phyloP scores from a whole-genome alignment of 2,113 vertebrate species.

The Hippocampus barbouri region DNA sequence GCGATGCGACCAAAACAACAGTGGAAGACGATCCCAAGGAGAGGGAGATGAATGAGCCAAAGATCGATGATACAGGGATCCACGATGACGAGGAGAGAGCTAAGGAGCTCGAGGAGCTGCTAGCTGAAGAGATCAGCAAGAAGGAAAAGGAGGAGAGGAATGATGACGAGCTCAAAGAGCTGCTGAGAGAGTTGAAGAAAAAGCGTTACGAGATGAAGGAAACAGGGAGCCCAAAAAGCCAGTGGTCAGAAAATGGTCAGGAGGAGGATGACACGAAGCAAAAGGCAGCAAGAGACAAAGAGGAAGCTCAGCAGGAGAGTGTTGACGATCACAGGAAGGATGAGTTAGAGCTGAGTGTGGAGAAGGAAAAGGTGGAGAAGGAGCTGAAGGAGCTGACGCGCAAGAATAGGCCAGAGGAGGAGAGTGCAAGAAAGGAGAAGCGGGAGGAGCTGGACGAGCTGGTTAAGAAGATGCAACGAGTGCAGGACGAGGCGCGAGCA shows the following conservation, averaged over 20 bases:
- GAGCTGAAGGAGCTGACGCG: slow-evolving; percentile 60
- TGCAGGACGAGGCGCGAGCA: slow-evolving; percentile 45
- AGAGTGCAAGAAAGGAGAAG: slow-evolving; percentile 58
- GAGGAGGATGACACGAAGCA: slow-evolving; percentile 37
- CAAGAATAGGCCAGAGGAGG: slow-evolving; percentile 48
- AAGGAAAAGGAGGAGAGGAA: slow-evolving; percentile 49
- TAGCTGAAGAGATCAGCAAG: slow-evolving; percentile 57
- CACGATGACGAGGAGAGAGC: slow-evolving; percentile 48
- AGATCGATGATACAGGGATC: slow-evolving; percentile 38
- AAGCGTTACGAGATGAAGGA: slow-evolving; percentile 63
- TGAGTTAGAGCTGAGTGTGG: slow-evolving; percentile 69
- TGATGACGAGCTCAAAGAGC: slow-evolving; percentile 59
- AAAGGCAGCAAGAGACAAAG: slow-evolving; percentile 26
- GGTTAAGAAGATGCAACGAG: slow-evolving; percentile 54
- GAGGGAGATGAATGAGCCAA: slow-evolving; percentile 46
- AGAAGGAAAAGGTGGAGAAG: slow-evolving; percentile 71
- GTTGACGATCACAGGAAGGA: slow-evolving; percentile 54
- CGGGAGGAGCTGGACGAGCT: slow-evolving; percentile 65
- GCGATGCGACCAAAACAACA: slow-evolving; percentile 4
- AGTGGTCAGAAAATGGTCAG: slow-evolving; percentile 10
- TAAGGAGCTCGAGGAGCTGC: slow-evolving; percentile 59
- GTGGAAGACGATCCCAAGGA: slow-evolving; percentile 30
- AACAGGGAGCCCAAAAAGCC: slow-evolving; percentile 35
- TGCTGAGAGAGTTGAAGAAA: slow-evolving; percentile 68
- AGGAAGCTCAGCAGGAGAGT: slow-evolving; percentile 42